Conservation (phyloP, 2,888 invertebrate species). For the Proisotoma minuta region DNA sequence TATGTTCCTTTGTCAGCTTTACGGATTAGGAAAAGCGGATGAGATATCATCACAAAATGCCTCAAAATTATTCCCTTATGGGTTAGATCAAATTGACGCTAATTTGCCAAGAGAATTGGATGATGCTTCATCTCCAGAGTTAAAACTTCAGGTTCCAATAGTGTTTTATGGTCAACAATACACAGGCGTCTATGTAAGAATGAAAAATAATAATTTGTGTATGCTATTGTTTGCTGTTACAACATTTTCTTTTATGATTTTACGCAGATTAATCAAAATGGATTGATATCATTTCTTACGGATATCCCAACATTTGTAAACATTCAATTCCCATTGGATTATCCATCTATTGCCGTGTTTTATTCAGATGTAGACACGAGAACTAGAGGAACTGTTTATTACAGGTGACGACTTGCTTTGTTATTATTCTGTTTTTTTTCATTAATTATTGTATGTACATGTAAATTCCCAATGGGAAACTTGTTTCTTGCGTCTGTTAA, state of each 20-base stretch:
- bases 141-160: slow-evolving; percentile 66
- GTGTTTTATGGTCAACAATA: slow-evolving; percentile 73
- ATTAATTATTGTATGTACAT: no score
- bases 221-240: neutral
- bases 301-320: slow-evolving; percentile 81
- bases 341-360: slow-evolving; percentile 82
- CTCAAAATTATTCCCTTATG: slow-evolving; percentile 10
- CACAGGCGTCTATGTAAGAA: slow-evolving; percentile 76
- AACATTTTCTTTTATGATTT: slow-evolving; percentile 1
- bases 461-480: no score
- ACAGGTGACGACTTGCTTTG: no score
- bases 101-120: slow-evolving; percentile 51
- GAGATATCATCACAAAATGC: no score
- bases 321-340: slow-evolving; percentile 80
- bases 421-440: no score
- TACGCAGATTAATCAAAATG: slow-evolving; percentile 82
- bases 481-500: no score
- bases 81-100: slow-evolving; percentile 1
- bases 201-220: no score
- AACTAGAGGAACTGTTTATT: slow-evolving; percentile 66
- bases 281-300: slow-evolving; percentile 81
- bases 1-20: neutral
- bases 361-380: slow-evolving; percentile 86
- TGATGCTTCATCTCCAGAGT: slow-evolving; percentile 64
- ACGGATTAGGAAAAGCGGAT: no score